These are phyloP conservation scores for Acanthiza pusilla DNA, from an alignment of 2,797 vertebrate species.

Conservation along the genomic window DNA sequence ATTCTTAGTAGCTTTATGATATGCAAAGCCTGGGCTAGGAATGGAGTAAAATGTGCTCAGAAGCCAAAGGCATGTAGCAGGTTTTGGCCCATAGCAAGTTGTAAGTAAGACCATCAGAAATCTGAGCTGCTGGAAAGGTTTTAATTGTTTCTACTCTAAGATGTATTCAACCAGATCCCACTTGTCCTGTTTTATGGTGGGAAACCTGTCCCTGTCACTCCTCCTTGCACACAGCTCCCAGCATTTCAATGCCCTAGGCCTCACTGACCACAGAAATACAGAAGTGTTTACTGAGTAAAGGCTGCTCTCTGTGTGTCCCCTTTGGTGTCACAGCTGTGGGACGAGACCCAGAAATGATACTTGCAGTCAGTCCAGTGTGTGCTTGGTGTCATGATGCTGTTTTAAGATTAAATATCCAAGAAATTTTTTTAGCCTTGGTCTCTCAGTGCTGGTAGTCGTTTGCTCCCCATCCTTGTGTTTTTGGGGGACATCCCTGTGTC, in stretches of 20 bases:
- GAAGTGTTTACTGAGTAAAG: not conserved
- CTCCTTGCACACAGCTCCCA: not conserved
- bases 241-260: not conserved
- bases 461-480: not conserved
- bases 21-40: not conserved
- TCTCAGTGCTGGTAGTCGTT: not conserved
- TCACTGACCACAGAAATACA: not conserved
- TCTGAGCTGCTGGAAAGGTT: not conserved
- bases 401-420: not conserved
- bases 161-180: not conserved
- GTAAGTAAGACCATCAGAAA: not conserved
- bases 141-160: not conserved
- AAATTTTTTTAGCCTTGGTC: not conserved
- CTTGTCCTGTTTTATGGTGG: not conserved
- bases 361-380: not conserved
- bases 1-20: not conserved
- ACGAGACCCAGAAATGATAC: fast-evolving
- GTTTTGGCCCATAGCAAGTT: not conserved
- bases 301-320: not conserved
- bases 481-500: not conserved
- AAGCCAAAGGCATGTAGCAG: not conserved
- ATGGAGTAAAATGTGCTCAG: not conserved
- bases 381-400: not conserved
- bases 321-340: not conserved
- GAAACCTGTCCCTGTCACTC: not conserved